Evolutionary conservation across 2,113 vertebrate genomes (phyloP).

Genomic region (Chaetorhynchus papuensis): DNA sequence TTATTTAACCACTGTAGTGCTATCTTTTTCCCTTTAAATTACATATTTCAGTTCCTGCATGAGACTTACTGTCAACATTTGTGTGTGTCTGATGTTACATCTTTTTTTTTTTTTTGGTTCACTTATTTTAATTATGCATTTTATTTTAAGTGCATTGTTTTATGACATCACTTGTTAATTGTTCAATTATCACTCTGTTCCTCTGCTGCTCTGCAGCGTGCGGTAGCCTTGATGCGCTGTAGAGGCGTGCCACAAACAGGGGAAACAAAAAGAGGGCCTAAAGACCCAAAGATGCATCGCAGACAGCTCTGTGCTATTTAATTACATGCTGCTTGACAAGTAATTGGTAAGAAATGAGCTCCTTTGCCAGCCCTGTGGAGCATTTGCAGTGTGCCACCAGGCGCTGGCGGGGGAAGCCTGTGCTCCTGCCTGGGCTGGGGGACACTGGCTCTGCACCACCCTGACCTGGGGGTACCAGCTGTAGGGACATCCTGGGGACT

Average conservation of each 20-base stretch:
- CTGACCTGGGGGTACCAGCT: background rate
- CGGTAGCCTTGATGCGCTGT: background rate
- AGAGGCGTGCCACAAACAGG: background rate
- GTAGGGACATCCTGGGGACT: accelerated
- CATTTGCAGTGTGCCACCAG: background rate
- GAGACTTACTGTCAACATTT: background rate
- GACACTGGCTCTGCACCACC: background rate
- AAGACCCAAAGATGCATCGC: background rate
- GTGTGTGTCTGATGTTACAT: background rate
- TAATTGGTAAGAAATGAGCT: background rate
- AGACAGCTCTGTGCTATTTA: background rate
- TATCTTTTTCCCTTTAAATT: background rate
- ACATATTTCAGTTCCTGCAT: background rate
- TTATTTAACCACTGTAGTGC: background rate
- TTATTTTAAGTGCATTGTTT: conserved; percentile 61
- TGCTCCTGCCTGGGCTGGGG: background rate
- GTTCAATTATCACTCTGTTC: conserved; percentile 48
- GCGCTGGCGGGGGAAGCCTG: background rate
- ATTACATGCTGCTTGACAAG: background rate
- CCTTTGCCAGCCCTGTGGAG: background rate
- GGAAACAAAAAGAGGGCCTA: background rate
- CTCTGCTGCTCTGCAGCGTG: background rate
- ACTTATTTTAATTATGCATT: conserved; percentile 58
- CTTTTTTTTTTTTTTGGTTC: conserved; percentile 1
- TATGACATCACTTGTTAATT: conserved; percentile 56